Percentiles rank a stretch among this genome's conserved stretches.
Evolutionary conservation across 2,888 invertebrate species (phyloP).

Genomic region (Andrena trimmerana): DNA sequence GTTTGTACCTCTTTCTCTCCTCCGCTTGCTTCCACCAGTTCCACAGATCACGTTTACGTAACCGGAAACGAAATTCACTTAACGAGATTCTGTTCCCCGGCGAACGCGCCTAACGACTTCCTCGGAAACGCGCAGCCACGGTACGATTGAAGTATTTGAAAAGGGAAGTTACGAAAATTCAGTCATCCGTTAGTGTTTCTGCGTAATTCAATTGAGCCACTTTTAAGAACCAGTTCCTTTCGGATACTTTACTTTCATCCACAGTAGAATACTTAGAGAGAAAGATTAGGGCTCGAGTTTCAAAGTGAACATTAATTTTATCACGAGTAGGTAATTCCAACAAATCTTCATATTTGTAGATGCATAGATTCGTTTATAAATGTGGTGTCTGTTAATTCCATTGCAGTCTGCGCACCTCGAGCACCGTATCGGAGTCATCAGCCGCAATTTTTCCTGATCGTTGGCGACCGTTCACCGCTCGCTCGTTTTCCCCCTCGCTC

Average conservation of each 20-base stretch:
- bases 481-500: conserved; percentile 50
- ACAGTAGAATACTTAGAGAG: too few relatives aligned
- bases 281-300: too few relatives aligned
- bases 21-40: neutral
- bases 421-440: conserved; percentile 40
- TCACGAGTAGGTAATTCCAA: too few relatives aligned
- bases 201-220: too few relatives aligned
- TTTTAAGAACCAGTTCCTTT: too few relatives aligned
- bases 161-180: too few relatives aligned
- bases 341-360: too few relatives aligned
- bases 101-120: conserved; percentile 39
- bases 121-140: conserved; percentile 12
- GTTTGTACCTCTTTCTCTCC: neutral
- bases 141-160: conserved; percentile 10
- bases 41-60: neutral
- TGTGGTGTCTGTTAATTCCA: neutral
- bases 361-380: neutral
- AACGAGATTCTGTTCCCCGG: conserved; percentile 19
- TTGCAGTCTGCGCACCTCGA: neutral
- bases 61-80: conserved; percentile 30
- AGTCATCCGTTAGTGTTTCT: too few relatives aligned
- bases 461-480: conserved; percentile 33
- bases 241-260: too few relatives aligned
- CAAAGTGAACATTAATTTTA: too few relatives aligned
- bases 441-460: conserved; percentile 59